Conservation (phyloP, 2,888 invertebrate species). For the Caradrina kadenii region DNA sequence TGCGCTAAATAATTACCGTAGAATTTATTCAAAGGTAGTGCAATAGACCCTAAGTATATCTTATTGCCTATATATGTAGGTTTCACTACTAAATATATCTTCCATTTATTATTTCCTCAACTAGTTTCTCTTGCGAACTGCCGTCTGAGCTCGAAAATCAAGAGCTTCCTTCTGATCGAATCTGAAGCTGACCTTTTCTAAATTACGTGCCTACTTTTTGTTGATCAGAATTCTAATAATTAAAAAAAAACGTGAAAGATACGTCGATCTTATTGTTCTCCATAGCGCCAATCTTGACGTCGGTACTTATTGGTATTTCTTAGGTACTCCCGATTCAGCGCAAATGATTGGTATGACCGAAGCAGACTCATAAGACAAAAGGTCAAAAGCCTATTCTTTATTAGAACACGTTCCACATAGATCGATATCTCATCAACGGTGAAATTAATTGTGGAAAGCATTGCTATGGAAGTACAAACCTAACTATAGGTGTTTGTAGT, state of each 20-base stretch:
- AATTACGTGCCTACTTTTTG: neutral
- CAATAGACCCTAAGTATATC: too few species aligned
- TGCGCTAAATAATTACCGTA: too few species aligned
- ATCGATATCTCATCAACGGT: slow-evolving; percentile 30
- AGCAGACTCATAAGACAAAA: slow-evolving; percentile 5
- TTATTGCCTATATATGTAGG: too few species aligned
- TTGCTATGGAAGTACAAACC: neutral
- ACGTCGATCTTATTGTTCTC: neutral
- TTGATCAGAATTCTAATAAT: neutral
- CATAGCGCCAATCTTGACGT: neutral
- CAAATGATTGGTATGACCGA: neutral
- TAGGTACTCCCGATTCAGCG: neutral
- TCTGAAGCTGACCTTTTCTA: too few species aligned
- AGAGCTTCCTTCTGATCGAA: too few species aligned
- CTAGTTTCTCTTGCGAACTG: too few species aligned
- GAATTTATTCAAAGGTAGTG: too few species aligned
- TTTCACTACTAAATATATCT: too few species aligned
- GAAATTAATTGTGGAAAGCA: slow-evolving; percentile 39
- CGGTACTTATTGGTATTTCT: neutral
- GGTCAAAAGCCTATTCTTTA: neutral
- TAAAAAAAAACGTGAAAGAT: neutral
- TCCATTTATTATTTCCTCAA: too few species aligned
- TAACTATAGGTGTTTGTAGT: neutral
- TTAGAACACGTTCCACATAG: neutral
- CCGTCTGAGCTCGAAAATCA: too few species aligned